Percentiles rank a stretch among this genome's conserved stretches.
phyloP scores from a whole-genome alignment of 2,113 vertebrate species.

The Pao palembangensis region DNA sequence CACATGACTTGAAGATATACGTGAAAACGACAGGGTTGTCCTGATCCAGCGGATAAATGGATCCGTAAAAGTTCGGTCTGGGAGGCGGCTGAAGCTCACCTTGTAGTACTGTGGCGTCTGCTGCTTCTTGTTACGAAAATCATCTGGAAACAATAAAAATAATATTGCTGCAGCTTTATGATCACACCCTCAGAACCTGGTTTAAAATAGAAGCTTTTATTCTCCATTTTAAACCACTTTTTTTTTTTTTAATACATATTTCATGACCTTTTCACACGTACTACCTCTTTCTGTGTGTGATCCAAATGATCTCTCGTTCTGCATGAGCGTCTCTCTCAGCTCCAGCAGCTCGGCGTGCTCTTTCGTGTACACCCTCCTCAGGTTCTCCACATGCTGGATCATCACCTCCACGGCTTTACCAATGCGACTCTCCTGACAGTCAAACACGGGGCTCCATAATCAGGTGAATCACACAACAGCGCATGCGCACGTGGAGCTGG shows the following conservation, averaged over 20 bases:
- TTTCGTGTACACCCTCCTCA: constrained; percentile 90
- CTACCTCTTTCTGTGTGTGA: constrained; percentile 70
- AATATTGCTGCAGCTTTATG: too few species aligned
- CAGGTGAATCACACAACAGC: too few species aligned
- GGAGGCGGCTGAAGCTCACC: constrained; percentile 37
- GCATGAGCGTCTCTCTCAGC: constrained; percentile 82
- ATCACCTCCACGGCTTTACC: constrained; percentile 94
- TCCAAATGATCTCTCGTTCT: constrained; percentile 83
- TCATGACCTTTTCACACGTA: too few species aligned
- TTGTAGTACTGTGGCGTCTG: constrained; percentile 70
- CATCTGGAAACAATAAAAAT: constrained; percentile 71
- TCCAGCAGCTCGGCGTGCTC: constrained; percentile 91
- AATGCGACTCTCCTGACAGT: constrained; percentile 86
- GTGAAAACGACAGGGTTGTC: not conserved
- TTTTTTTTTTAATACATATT: too few species aligned
- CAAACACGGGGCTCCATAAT: not conserved
- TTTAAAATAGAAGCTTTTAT: too few species aligned
- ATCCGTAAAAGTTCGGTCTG: too few species aligned
- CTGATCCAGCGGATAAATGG: too few species aligned
- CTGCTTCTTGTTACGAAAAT: constrained; percentile 82
- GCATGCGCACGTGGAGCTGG: too few species aligned
- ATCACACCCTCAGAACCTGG: too few species aligned
- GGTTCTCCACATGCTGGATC: constrained; percentile 96
- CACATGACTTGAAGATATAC: not conserved
- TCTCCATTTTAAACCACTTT: too few species aligned